A percentile compares a stretch with the other conserved stretches of the same genome.
Conservation (phyloP, 2,888 invertebrate genomes). For the Dolichomitus sp. region DNA sequence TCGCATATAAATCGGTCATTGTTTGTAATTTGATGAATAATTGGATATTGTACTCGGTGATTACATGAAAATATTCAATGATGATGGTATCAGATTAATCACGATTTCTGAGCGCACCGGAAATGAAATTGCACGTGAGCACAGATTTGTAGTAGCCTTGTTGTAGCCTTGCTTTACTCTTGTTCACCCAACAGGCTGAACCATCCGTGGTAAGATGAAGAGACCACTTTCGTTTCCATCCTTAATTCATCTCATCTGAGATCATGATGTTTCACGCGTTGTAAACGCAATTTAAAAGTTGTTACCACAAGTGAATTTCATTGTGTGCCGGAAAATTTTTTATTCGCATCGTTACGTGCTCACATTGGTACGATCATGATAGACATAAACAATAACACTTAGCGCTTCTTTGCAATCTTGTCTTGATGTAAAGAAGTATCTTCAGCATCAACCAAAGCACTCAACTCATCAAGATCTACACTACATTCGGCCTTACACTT, state of each 20-base stretch:
- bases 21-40: background rate
- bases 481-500: constrained; percentile 69
- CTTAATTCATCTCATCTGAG: constrained; percentile 78
- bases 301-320: constrained; percentile 3
- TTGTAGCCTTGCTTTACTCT: constrained; percentile 68
- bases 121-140: constrained; percentile 16
- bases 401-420: constrained; percentile 37
- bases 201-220: constrained; percentile 74
- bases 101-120: constrained; percentile 27
- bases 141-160: background rate
- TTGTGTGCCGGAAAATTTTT: constrained; percentile 31
- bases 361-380: background rate
- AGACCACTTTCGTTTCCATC: constrained; percentile 76
- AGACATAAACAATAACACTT: background rate
- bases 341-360: constrained; percentile 18
- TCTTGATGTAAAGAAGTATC: background rate
- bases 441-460: background rate
- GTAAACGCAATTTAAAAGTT: constrained; percentile 12
- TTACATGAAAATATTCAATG: background rate
- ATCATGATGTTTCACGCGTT: constrained; percentile 65
- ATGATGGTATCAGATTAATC: constrained; percentile 48
- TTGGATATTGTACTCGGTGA: background rate
- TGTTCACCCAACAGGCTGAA: constrained; percentile 66
- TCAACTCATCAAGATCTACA: constrained; percentile 51
- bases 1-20: background rate